Evolutionary conservation across 2,888 invertebrate genomes (phyloP), one percentile per base, ranked within the genome.

Genomic region (Zygogramma bicolorata): DNA sequence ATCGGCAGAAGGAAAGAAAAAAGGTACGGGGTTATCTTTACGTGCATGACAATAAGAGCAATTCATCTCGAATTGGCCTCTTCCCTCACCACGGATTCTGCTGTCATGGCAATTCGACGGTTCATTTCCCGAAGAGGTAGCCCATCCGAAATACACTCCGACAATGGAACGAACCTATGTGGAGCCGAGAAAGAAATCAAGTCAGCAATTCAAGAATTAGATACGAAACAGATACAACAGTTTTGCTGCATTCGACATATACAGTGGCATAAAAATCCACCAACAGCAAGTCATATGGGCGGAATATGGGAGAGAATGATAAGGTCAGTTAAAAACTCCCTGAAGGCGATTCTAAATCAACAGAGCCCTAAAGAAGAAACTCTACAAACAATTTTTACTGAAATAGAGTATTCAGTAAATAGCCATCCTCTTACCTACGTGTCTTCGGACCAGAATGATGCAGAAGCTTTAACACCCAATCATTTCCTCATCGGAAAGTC

Each of bases 351-450:
- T 46, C 18, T 15, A 6, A 18, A 4, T 10, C 46, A 6, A 46
- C 46, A 46, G 13, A 6, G 4, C 18, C 46, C 46, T n/a, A n/a
- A n/a, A 46, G 13, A 46, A 46, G 66, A 66, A 27, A 49, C 62
- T n/a, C 10, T 65, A 7, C 8, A 20, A 20, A 66, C 66, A 4
- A 18, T 66, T 22, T 27, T 66, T 10, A 20, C 15, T 29, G 66
- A 66, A 31, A 25, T 27, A 42, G 58, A 66, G n/a, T 58, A 66
- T 60, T 65, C 20, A n/a, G 4, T 29, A n/a, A 34, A 67, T 2
- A 61, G 60, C 25, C 18, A 8, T 6, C 29, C 22, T 2, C n/a
- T 61, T 3, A 67, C 67, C 3, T 34, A 59, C n/a, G 34, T 67
- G 3, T 67, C 67, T 25, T 4, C 15, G 2, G 40, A 59, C 29